Evolutionary conservation across 2,888 invertebrate genomes (phyloP), one percentile per base, ranked within the genome.

Genomic region (Vanessa cardui): DNA sequence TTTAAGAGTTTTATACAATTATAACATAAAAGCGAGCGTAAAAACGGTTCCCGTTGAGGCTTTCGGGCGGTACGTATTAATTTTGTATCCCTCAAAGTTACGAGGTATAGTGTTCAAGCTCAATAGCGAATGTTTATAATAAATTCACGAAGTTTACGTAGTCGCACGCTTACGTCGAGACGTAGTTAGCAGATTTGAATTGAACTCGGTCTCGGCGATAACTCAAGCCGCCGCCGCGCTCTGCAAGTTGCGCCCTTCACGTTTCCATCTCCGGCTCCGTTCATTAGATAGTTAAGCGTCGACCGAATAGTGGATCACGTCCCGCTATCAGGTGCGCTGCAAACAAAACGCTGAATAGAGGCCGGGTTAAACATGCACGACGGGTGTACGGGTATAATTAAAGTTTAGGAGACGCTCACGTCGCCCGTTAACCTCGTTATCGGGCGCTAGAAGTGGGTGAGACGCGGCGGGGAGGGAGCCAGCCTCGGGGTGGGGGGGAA

Each of bases 381-480:
- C 88, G 89, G 89, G 85, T 90, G 90, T 91, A 92, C 89, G 87
- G 88, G 90, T 90, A 90, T 92, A 92, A 92, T 92, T 92, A 92
- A 92, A 92, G 92, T 92, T 92, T 92, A 92, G 91, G 91, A 92
- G 90, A 92, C 90, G 90, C 92, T 91, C 92, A 91, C 92, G 92
- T 92, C 91, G 92, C 92, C 91, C 91, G 92, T 92, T 92, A 92
- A 92, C 92, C 92, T 92, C 92, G 92, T 92, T 92, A 92, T 92
- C 92, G 91, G 91, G 91, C 90, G 91, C 89, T 91, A 89, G 91
- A 91, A 91, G 91, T 91, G 92, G 92, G 92, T 91, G 91, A 91
- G 91, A 91, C 91, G 91, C 88, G 89, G 89, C 81, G 88, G 87
- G 87, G 85, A 80, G 85, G 85, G 86, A 82, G 82, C 79, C 82